A percentile compares a stretch with the other conserved stretches of the same genome.
Conservation (phyloP, 2,113 vertebrate species). For the Lonchura striata region DNA sequence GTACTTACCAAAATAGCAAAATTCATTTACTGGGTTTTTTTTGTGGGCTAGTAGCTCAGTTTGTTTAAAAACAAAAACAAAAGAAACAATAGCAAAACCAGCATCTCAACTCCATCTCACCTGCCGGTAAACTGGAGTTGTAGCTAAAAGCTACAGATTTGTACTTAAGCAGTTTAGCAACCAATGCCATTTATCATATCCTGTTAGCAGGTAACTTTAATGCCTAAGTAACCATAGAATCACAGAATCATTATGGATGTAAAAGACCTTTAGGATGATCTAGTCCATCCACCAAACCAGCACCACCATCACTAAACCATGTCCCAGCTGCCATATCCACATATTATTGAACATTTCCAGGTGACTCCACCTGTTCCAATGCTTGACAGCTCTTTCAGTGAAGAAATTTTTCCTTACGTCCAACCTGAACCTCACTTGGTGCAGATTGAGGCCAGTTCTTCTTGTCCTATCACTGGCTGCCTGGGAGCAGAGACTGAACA, state of each 20-base stretch:
- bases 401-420: background rate
- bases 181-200: background rate
- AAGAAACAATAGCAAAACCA: background rate
- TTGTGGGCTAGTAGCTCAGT: background rate
- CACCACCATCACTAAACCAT: background rate
- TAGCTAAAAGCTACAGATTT: background rate
- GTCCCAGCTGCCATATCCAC: background rate
- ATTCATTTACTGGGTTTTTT: background rate
- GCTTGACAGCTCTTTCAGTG: background rate
- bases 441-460: background rate
- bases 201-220: background rate
- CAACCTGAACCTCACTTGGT: background rate
- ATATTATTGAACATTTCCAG: background rate
- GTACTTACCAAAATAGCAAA: background rate
- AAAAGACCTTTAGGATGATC: background rate
- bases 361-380: background rate
- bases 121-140: background rate
- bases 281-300: rapidly evolving
- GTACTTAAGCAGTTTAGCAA: background rate
- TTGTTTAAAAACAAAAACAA: background rate
- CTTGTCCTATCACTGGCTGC: background rate
- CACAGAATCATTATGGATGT: background rate
- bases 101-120: background rate
- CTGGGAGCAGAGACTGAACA: rapidly evolving
- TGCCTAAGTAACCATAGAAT: background rate